Percentiles rank a stretch among this genome's conserved stretches.
These are phyloP conservation scores for Onchidella celtica DNA, from an alignment of 2,888 invertebrate species.

Conservation along the genomic window DNA sequence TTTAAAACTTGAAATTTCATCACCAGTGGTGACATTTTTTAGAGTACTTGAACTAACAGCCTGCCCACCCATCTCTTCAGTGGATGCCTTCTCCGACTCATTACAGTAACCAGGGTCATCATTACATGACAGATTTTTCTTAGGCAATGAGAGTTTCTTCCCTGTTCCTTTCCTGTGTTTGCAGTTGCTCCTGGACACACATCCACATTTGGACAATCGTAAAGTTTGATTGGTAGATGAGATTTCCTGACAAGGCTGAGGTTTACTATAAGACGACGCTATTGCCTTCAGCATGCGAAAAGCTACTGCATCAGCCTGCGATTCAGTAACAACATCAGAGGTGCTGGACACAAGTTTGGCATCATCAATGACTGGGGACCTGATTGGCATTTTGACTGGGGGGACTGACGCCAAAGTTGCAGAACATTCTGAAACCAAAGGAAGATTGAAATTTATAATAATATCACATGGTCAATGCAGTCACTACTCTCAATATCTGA, in stretches of 20 bases:
- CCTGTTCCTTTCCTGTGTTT: slow-evolving; percentile 17
- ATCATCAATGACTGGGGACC: slow-evolving; percentile 28
- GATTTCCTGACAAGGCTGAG: slow-evolving; percentile 44
- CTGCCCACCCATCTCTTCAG: too few species aligned
- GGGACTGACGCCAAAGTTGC: not conserved
- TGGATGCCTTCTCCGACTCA: not conserved
- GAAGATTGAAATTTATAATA: not conserved
- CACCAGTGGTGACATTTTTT: too few species aligned
- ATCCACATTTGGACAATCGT: not conserved
- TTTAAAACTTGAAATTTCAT: too few species aligned
- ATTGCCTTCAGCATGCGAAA: slow-evolving; percentile 36
- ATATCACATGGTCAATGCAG: not conserved
- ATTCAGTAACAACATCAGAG: slow-evolving; percentile 30
- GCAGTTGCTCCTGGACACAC: not conserved
- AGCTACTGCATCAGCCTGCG: slow-evolving; percentile 34
- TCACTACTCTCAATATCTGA: too few species aligned
- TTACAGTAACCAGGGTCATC: not conserved
- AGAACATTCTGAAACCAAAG: not conserved
- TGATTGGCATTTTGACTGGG: too few species aligned
- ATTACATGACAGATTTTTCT: too few species aligned
- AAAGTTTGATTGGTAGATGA: slow-evolving; percentile 22
- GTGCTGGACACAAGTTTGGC: slow-evolving; percentile 36
- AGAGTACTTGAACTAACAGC: too few species aligned
- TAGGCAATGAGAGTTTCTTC: not conserved
- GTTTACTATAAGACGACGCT: slow-evolving; percentile 39